A percentile compares a stretch with the other conserved stretches of the same genome.
phyloP scores from a whole-genome alignment of 2,888 invertebrate genomes.

The Beris chalybata region DNA sequence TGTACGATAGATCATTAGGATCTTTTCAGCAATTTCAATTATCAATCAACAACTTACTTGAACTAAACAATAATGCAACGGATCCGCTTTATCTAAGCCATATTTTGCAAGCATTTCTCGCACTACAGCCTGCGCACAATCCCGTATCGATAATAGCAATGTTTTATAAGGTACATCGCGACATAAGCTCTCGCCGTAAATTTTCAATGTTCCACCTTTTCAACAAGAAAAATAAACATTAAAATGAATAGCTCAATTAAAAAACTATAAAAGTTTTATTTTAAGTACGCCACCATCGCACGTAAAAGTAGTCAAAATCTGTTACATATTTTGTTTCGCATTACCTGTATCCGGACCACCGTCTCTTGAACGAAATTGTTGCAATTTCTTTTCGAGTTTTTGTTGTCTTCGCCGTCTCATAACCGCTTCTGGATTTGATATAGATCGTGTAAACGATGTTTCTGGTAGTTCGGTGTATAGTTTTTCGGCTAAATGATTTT shows the following conservation, averaged over 20 bases:
- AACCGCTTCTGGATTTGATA: constrained; percentile 99
- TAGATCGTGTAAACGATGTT: constrained; percentile 97
- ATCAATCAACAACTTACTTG: constrained; percentile 66
- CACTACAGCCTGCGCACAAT: constrained; percentile 90
- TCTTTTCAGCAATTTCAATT: constrained; percentile 5
- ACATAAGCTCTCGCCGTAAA: constrained; percentile 95
- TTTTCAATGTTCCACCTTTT: constrained; percentile 81
- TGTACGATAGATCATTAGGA: constrained; percentile 9
- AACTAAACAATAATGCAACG: constrained; percentile 89
- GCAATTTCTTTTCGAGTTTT: constrained; percentile 93
- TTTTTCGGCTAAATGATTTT: constrained; percentile 84
- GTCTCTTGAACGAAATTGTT: constrained; percentile 93
- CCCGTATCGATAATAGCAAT: constrained; percentile 87
- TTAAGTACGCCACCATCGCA: neutral
- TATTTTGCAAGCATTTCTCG: constrained; percentile 97
- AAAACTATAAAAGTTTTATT: constrained; percentile 10
- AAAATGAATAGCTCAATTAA: constrained; percentile 1
- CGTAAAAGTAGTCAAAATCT: constrained; percentile 4
- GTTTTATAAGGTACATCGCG: constrained; percentile 99
- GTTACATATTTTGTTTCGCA: neutral
- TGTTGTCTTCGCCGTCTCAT: constrained; percentile 96
- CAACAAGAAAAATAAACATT: constrained; percentile 32
- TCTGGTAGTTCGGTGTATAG: constrained; percentile 95
- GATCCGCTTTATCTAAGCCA: constrained; percentile 87
- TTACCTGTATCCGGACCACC: constrained; percentile 89